Evolutionary conservation across 30 jellyfish, hydroid and myxozoan genomes (phyloP).

Genomic region (Aurelia sp.): DNA sequence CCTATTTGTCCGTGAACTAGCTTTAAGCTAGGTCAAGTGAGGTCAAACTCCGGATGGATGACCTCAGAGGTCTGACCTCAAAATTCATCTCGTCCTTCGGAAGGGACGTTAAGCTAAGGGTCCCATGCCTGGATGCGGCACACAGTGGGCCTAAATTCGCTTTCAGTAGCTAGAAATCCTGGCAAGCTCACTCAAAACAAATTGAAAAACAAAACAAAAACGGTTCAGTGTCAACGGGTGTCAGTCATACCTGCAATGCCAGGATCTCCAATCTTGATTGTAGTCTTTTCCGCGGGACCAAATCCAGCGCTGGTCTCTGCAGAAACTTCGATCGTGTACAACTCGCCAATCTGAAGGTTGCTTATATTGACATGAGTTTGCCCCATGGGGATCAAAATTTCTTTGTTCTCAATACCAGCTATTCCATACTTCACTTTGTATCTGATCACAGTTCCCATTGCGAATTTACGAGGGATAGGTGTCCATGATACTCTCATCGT

Average conservation of each 20-base stretch:
- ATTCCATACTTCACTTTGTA: constrained; percentile 55
- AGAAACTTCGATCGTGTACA: constrained; percentile 69
- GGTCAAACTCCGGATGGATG: too few relatives aligned
- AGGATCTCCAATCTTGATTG: constrained; percentile 61
- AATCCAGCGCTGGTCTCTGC: constrained; percentile 68
- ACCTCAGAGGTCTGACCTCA: too few relatives aligned
- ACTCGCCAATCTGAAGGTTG: constrained; percentile 48
- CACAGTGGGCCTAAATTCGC: too few relatives aligned
- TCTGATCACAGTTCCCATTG: constrained; percentile 42
- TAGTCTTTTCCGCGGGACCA: constrained; percentile 44
- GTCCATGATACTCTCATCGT: constrained; percentile 66
- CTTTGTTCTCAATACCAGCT: constrained; percentile 5
- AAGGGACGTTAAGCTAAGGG: too few relatives aligned
- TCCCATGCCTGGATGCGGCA: too few relatives aligned
- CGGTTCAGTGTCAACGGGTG: neutral
- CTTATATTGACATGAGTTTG: constrained; percentile 36
- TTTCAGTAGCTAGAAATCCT: too few relatives aligned
- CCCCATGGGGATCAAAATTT: constrained; percentile 41
- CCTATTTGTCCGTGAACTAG: too few relatives aligned
- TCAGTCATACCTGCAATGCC: constrained; percentile 54
- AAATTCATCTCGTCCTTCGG: too few relatives aligned
- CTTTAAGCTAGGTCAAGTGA: too few relatives aligned
- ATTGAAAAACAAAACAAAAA: too few relatives aligned
- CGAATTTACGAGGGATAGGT: constrained; percentile 50
- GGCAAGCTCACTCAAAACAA: too few relatives aligned